Percentiles rank a stretch among this genome's conserved stretches.
Evolutionary conservation across 1,140 invertebrate genomes (phyloP).

Genomic region (Atta cephalotes): DNA sequence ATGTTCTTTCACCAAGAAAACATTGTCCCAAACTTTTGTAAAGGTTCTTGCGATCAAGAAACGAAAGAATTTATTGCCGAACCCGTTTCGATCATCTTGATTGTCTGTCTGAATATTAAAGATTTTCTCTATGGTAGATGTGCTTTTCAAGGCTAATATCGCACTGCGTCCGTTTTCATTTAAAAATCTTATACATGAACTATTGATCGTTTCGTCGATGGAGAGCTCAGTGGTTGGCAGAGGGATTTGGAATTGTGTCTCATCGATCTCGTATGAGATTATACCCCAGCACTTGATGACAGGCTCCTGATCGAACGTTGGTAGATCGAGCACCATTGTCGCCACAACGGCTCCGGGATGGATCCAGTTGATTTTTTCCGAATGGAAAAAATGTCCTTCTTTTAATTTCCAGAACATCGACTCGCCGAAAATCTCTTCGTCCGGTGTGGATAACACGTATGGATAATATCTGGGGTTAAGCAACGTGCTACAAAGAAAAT

Average conservation of each 20-base stretch:
- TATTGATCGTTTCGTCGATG: slow-evolving; percentile 70
- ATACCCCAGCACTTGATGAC: slow-evolving; percentile 73
- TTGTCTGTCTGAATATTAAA: slow-evolving; percentile 54
- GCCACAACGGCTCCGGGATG: slow-evolving; percentile 67
- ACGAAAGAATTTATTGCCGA: slow-evolving; percentile 51
- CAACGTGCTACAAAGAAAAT: slow-evolving; percentile 73
- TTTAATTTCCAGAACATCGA: slow-evolving; percentile 78
- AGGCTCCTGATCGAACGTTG: slow-evolving; percentile 72
- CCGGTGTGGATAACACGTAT: slow-evolving; percentile 37
- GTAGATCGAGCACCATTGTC: slow-evolving; percentile 78
- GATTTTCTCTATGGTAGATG: slow-evolving; percentile 72
- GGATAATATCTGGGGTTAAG: slow-evolving; percentile 77
- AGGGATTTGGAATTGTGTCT: slow-evolving; percentile 76
- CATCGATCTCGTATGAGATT: slow-evolving; percentile 78
- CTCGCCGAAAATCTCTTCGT: slow-evolving; percentile 65
- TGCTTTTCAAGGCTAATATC: slow-evolving; percentile 78
- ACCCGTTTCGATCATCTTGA: slow-evolving; percentile 17
- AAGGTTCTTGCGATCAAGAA: slow-evolving; percentile 77
- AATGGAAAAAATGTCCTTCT: slow-evolving; percentile 64
- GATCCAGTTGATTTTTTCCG: slow-evolving; percentile 70
- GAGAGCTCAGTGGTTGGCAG: slow-evolving; percentile 71
- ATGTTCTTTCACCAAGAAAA: slow-evolving; percentile 70
- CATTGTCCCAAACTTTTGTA: slow-evolving; percentile 61
- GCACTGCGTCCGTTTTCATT: slow-evolving; percentile 15
- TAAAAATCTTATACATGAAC: slow-evolving; percentile 67